Percentiles rank a stretch among this genome's conserved stretches.
These are phyloP conservation scores for Torymus texanus DNA, from an alignment of 2,888 invertebrate genomes.

Conservation along the genomic window DNA sequence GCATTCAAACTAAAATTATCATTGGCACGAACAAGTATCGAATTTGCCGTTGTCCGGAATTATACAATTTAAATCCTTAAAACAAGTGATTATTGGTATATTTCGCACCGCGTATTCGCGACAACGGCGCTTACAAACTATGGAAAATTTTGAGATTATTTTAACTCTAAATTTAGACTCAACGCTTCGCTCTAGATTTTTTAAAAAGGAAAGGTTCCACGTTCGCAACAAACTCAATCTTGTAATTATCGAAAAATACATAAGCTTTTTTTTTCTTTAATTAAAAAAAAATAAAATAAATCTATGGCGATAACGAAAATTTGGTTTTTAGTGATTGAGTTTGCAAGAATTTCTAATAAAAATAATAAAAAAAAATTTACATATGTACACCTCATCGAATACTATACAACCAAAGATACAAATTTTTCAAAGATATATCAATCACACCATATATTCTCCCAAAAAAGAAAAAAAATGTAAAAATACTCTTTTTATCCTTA, in stretches of 20 bases:
- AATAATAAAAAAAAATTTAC: not conserved
- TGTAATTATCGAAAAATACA: too few relatives aligned
- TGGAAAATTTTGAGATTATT: conserved; percentile 13
- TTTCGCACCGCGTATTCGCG: not conserved
- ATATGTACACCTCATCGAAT: conserved; percentile 1
- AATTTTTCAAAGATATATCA: not conserved
- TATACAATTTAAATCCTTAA: too few relatives aligned
- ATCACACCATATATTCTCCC: not conserved
- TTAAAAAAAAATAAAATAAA: too few relatives aligned
- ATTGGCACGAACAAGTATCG: conserved; percentile 20
- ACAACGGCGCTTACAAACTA: conserved; percentile 26
- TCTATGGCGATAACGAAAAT: too few relatives aligned
- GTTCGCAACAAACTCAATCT: too few relatives aligned
- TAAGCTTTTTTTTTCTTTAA: too few relatives aligned
- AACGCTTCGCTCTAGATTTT: too few relatives aligned
- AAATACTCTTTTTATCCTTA: conserved; percentile 47
- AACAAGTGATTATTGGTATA: too few relatives aligned
- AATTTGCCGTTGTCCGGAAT: not conserved
- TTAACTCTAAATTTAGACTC: not conserved
- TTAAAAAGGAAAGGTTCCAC: too few relatives aligned
- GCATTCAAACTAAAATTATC: conserved; percentile 33
- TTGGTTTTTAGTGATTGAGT: conserved; percentile 17
- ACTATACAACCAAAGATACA: conserved; percentile 1
- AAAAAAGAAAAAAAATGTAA: conserved; percentile 43
- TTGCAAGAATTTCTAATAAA: conserved; percentile 29